A percentile compares a stretch with the other conserved stretches of the same genome.
phyloP scores from a whole-genome alignment of 1,140 invertebrate genomes.

The Thrips palmi region DNA sequence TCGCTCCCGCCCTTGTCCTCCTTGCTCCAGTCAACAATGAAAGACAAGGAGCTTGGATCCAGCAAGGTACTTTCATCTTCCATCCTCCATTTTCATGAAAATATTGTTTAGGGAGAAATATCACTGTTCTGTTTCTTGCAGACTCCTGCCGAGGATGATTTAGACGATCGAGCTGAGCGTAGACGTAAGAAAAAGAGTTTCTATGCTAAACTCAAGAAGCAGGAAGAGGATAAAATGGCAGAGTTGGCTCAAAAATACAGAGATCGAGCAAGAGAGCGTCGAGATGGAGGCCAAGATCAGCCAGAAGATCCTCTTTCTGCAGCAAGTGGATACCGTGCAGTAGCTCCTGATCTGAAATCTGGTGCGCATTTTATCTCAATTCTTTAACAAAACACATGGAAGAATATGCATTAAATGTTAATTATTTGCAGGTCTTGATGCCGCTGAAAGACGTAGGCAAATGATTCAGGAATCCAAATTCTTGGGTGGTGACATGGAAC shows the following conservation, averaged over 20 bases:
- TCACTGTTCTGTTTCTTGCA: background rate
- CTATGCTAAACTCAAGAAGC: slow-evolving; percentile 86
- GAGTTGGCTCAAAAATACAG: slow-evolving; percentile 90
- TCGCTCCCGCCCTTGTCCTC: slow-evolving; percentile 18
- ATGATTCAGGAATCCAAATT: slow-evolving; percentile 99
- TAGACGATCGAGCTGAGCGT: slow-evolving; percentile 44
- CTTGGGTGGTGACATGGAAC: slow-evolving; percentile 99
- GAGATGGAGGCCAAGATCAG: slow-evolving; percentile 72
- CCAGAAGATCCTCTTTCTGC: slow-evolving; percentile 71
- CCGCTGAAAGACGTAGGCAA: slow-evolving; percentile 84
- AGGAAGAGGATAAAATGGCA: slow-evolving; percentile 89
- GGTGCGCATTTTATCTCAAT: slow-evolving; percentile 27
- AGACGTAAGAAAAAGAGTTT: slow-evolving; percentile 74
- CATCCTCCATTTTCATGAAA: background rate
- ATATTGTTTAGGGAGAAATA: background rate
- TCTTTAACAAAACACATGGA: background rate
- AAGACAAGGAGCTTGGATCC: background rate
- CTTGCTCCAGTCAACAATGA: background rate
- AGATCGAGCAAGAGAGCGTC: slow-evolving; percentile 80
- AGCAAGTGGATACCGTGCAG: slow-evolving; percentile 80
- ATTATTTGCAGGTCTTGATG: slow-evolving; percentile 40
- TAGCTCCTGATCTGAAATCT: slow-evolving; percentile 86
- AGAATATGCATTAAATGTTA: background rate
- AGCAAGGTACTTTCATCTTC: slow-evolving; percentile 4
- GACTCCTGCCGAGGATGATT: slow-evolving; percentile 18